Base-by-base conservation (phyloP, 1,140 invertebrate genomes). In the Zaprionus gabonicus region DNA sequence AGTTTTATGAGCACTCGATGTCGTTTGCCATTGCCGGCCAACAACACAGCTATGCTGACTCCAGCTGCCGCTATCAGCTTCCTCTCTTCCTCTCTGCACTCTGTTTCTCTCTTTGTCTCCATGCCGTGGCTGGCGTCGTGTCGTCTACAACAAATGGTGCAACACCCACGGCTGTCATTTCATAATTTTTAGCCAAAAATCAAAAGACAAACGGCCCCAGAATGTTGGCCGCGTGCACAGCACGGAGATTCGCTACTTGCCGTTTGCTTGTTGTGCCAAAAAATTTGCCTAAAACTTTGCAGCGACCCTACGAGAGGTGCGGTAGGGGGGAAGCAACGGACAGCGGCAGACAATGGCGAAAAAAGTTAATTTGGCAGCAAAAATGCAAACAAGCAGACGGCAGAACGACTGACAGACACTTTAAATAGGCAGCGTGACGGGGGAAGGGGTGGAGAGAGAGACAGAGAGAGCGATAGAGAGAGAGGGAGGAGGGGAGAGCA, bases 281-380 rank as follows among this genome's bases (percentile, higher is more conserved):
- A 88, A 88, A 88, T 81, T 88, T 88, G 85, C 78, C 81, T 81
- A 84, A 67, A 88, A 88, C 75, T 87, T 82, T 84, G 62, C 28
- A 49, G 57, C 46, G 44, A 44, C 23, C 41, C 41, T 17, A 7
- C n/a, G 38, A 41, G 38, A 6, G 17, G 38, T n/a, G 20, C 20
- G 20, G 20, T 20, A 20, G 20, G 20, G 13, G 15, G n/a, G 25
- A 38, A 23, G 31, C 56, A 53, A 46, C 65, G 41, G 41, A 71
- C 17, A 44, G 36, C 23, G 23, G 59, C 58, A 85, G 79, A 87
- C 78, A 88, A 87, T 88, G 71, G 83, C 77, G 81, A 87, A 87
- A 87, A 87, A 88, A 88, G 81, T 88, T 88, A 88, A 88, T 87
- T 87, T 87, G 84, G 84, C 84, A 87, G 78, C 81, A 68, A 81